These are phyloP conservation scores for Mystacornis crossleyi DNA, from an alignment of 2,113 vertebrate genomes.

Conservation along the genomic window DNA sequence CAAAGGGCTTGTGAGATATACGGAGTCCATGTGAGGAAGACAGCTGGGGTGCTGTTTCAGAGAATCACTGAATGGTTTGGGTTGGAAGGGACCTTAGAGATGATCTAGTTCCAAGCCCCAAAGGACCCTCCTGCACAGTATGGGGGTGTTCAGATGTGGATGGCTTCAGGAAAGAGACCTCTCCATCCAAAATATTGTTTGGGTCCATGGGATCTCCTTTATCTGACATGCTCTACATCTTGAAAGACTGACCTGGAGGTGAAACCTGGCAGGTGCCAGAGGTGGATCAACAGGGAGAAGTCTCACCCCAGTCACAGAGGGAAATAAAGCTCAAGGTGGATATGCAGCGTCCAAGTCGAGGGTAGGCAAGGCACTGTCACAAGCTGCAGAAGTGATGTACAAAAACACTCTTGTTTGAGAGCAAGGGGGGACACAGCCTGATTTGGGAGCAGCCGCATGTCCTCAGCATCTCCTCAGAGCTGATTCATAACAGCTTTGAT, in stretches of 20 bases:
- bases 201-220: background rate
- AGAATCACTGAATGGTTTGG: background rate
- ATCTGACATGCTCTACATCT: background rate
- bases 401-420: background rate
- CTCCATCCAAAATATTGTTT: background rate
- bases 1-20: background rate
- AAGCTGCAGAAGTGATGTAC: background rate
- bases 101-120: background rate
- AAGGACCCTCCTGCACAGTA: background rate
- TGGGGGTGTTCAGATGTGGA: background rate
- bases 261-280: background rate
- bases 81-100: background rate
- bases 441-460: background rate
- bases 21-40: background rate
- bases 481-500: background rate
- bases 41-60: background rate
- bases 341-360: fast-evolving
- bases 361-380: background rate
- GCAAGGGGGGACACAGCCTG: background rate
- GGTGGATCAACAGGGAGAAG: background rate
- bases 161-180: background rate
- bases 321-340: background rate
- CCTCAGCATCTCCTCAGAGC: background rate
- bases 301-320: background rate
- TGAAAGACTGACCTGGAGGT: background rate